A percentile compares a stretch with the other conserved stretches of the same genome.
These are phyloP conservation scores for Tetramorium alpestre DNA, from an alignment of 1,140 invertebrate genomes.

Conservation along the genomic window DNA sequence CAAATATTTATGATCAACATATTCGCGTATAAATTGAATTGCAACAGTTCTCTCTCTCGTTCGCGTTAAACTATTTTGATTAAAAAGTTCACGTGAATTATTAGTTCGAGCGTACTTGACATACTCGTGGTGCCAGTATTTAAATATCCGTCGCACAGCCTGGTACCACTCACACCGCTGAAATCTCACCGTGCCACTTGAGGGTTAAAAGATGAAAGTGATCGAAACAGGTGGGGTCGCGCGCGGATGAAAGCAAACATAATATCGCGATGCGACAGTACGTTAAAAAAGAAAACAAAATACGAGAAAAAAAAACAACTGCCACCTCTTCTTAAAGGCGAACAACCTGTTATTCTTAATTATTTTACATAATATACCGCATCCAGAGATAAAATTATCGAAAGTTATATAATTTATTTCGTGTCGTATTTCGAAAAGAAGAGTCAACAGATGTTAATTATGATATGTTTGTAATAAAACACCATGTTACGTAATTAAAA, in stretches of 20 bases:
- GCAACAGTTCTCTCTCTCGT: not conserved
- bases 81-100: not conserved
- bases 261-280: not conserved
- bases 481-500: slow-evolving; percentile 26
- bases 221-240: not conserved
- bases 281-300: not conserved
- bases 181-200: slow-evolving; percentile 21
- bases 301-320: not conserved
- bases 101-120: not conserved
- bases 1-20: not conserved
- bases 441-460: slow-evolving; percentile 1
- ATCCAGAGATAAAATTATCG: not conserved
- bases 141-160: slow-evolving; percentile 10
- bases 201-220: slow-evolving; percentile 39
- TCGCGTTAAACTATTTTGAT: not conserved
- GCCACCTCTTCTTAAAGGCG: not conserved
- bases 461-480: slow-evolving; percentile 23
- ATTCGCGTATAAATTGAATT: not conserved
- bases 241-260: slow-evolving; percentile 2
- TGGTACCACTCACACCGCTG: not conserved
- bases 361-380: not conserved
- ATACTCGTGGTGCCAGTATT: not conserved
- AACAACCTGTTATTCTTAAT: not conserved
- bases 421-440: not conserved
- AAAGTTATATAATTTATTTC: slow-evolving; percentile 28